Base-by-base conservation (phyloP, 2,113 vertebrate genomes). In the Spea bombifrons region DNA sequence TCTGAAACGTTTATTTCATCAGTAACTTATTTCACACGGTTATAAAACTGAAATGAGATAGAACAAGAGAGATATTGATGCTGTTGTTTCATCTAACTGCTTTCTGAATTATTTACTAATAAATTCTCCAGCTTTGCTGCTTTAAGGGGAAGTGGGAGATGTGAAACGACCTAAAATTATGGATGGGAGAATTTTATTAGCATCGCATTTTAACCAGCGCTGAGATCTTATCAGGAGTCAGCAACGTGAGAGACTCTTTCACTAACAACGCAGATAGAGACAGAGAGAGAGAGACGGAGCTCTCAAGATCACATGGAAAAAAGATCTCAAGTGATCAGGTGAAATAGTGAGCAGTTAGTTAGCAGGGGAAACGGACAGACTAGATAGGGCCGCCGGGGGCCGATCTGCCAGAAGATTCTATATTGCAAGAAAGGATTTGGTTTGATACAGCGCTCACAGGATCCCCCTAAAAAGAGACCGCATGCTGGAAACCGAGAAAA, bases 151-250 rank as follows among this genome's bases (percentile, higher is more conserved):
- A 1, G 30, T 70, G 77, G 2, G 10, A 77, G 48, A 46, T 3
- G 7, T 16, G 48, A 57, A 65, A 16, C 2, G 1, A 10, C 49
- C 72, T 79, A 80, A 65, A 61, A 50, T 75, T 75, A 77, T 77
- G 66, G 84, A 72, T 47, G 78, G 61, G 83, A 78, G 78, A 75
- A 84, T 67, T 85, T 66, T 13, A 70, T 81, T 76, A 76, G 59
- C 68, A 43, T 47, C 66, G 74, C 70, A 71, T 83, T 50, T 10
- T 73, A 2, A 6, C 73, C 65, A 12, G 30, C 71, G 47, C 1
- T 3, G 43, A 66, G 82, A 63, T 45, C 17, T 45, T 59, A 81
- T 10, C 76, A 65, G 57, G 55, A 64, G 76, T 76, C 49, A 57
- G 75, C 45, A 76, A 55, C 66, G 44, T 7, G 49, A 66, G 61